These are phyloP conservation scores for Elysia chlorotica DNA, from an alignment of 1,140 invertebrate species.

Conservation along the genomic window DNA sequence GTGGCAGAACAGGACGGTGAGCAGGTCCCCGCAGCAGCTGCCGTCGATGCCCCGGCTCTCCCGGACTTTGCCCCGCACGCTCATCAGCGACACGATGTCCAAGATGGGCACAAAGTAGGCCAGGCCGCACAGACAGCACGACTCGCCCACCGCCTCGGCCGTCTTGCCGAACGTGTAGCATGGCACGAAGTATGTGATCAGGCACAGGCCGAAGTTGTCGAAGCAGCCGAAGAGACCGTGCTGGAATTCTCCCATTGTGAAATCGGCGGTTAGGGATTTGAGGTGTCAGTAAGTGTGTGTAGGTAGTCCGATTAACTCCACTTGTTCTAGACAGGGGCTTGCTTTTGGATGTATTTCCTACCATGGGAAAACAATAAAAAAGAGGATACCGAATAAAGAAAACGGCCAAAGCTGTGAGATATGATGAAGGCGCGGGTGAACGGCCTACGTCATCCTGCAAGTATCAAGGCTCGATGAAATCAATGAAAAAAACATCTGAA, in stretches of 20 bases:
- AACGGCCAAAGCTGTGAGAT: no score
- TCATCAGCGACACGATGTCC: constrained; percentile 24
- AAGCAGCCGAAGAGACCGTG: constrained; percentile 44
- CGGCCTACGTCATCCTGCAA: no score
- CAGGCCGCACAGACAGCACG: constrained; percentile 29
- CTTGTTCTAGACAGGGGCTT: no score
- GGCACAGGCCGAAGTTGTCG: constrained; percentile 40
- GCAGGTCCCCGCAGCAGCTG: constrained; percentile 23
- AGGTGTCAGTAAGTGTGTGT: no score
- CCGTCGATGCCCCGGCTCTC: constrained; percentile 34
- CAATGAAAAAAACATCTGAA: no score
- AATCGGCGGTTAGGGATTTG: no score
- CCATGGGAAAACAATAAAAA: no score
- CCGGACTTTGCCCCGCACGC: constrained; percentile 33
- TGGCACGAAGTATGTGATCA: constrained; percentile 42
- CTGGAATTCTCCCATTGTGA: background rate
- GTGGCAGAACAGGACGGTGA: constrained; percentile 32
- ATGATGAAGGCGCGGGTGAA: no score
- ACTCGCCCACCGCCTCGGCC: constrained; percentile 40
- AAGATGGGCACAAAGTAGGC: constrained; percentile 31
- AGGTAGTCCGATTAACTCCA: no score
- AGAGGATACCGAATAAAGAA: background rate
- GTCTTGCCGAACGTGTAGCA: constrained; percentile 49
- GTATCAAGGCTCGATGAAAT: no score
- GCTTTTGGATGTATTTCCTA: no score